phyloP scores from a whole-genome alignment of 2,888 invertebrate genomes.

The Microctonus aethiopoides region DNA sequence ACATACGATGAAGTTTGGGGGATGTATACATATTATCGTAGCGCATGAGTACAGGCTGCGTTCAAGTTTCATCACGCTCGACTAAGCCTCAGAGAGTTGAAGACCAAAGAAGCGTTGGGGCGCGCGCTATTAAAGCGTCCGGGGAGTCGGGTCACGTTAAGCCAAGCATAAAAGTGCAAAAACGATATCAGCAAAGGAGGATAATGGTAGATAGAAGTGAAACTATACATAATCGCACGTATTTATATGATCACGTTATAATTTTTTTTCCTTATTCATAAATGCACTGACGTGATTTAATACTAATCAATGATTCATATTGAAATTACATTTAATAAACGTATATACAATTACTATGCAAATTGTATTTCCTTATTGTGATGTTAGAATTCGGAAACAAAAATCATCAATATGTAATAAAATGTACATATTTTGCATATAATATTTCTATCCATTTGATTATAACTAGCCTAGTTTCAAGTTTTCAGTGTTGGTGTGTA shows the following conservation, averaged over 20 bases:
- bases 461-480: constrained; percentile 15
- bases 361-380: no score
- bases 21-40: constrained; percentile 15
- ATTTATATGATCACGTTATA: neutral
- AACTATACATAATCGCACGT: neutral
- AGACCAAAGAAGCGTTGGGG: constrained; percentile 33
- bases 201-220: neutral
- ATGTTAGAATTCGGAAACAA: no score
- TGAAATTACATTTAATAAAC: no score
- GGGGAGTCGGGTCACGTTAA: constrained; percentile 3
- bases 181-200: neutral
- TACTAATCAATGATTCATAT: no score
- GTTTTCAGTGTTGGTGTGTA: constrained; percentile 11
- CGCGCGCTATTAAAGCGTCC: constrained; percentile 29
- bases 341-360: no score
- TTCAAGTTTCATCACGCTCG: constrained; percentile 31
- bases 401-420: no score
- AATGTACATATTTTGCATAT: neutral
- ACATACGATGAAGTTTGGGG: constrained; percentile 8
- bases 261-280: no score
- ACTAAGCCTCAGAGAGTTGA: constrained; percentile 8
- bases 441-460: neutral
- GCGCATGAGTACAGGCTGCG: constrained; percentile 16
- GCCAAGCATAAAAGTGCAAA: constrained; percentile 1
- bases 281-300: neutral